Evolutionary conservation across 2,888 invertebrate species (phyloP), one percentile per base, ranked within the genome.

Genomic region (Sphaerophoria taeniata): DNA sequence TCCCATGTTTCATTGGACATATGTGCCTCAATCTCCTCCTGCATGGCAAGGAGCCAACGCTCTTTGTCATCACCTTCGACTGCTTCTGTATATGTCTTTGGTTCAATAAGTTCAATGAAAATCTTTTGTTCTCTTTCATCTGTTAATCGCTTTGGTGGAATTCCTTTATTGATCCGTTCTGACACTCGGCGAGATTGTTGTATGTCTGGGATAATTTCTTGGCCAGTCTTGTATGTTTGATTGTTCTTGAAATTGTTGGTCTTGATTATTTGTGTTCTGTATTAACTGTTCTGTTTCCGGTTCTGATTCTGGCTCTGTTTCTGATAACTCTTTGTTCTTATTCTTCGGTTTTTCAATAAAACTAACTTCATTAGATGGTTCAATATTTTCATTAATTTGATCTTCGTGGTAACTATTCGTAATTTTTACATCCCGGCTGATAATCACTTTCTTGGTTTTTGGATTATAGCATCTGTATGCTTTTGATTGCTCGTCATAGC

Each of bases 401-500:
- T 24, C 24, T 24, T 24, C 24, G 24, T 24, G 24, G 24, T 24
- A 24, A 24, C 24, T 24, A 24, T 24, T 24, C 24, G 24, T 24
- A 31, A 60, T 79, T 67, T 7, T 33, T 1, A 87, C 79, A 55
- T 83, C 87, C 6, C 80, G 70, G 76, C 83, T 87, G 3, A 85
- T 61, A 3, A 75, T 61, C 6, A 87, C 33, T 53, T 70, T 76
- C 12, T 60, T 60, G 11, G 55, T 39, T 14, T 7, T 39, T 49
- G 55, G 47, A 58, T 79, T 45, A 45, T 67, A 87, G 36, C 86
- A 81, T 43, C 88, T 71, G 63, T 77, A 88, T 51, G 87, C 87
- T 77, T 88, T 88, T 16, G 88, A 88, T 4, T 87, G 49, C 12
- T 73, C 49, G 49, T 86, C 80, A 55, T 88, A 87, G 12, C 88